Percentiles rank a stretch among this genome's conserved stretches.
phyloP scores from a whole-genome alignment of 2,113 vertebrate species.

The Petromus typicus region DNA sequence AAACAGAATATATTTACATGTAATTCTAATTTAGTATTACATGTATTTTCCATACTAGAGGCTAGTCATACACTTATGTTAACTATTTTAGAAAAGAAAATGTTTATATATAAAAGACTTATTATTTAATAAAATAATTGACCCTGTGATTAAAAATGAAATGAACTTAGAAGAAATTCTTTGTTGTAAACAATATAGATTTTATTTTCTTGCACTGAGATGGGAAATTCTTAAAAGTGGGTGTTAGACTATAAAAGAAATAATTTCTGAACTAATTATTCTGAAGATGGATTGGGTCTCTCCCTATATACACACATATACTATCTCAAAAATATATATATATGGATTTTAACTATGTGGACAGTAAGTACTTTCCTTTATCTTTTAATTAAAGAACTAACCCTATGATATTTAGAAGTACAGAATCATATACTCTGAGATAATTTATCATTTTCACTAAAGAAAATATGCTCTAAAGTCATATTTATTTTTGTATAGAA shows the following conservation, averaged over 20 bases:
- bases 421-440: constrained; percentile 62
- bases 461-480: constrained; percentile 68
- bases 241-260: constrained; percentile 39
- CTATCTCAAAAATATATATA: neutral
- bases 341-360: constrained; percentile 61
- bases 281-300: constrained; percentile 48
- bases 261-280: constrained; percentile 52
- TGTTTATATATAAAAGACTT: neutral
- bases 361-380: constrained; percentile 59
- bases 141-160: constrained; percentile 13
- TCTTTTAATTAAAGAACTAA: constrained; percentile 79
- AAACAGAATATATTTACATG: neutral
- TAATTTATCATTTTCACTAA: constrained; percentile 75
- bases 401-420: constrained; percentile 71
- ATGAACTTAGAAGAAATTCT: constrained; percentile 55
- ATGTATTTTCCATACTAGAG: neutral
- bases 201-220: constrained; percentile 40
- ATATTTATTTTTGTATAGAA: constrained; percentile 76
- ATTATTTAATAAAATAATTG: constrained; percentile 48
- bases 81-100: constrained; percentile 56
- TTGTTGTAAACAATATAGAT: neutral
- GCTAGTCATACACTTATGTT: neutral
- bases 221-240: neutral
- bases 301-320: neutral
- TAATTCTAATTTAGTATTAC: neutral